Base-by-base conservation (phyloP, 2,888 invertebrate species). In the Alloplasta piceator region DNA sequence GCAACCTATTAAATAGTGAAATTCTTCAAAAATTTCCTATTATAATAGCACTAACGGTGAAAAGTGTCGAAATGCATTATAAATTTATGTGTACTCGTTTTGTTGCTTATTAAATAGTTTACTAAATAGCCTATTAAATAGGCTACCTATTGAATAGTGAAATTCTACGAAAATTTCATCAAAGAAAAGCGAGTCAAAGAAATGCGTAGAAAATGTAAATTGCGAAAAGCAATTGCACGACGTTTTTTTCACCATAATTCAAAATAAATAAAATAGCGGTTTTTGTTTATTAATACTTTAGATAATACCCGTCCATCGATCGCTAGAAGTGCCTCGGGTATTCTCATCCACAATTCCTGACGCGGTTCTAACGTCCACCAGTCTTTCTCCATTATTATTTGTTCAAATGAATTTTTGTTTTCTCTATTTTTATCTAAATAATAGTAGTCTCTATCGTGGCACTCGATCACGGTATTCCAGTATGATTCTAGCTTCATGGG, bases 241-340 rank as follows among this genome's bases (percentile, higher is more conserved):
- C 4, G 43, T 43, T 43, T 10, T 10, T 1, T 1, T 26, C 26
- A 26, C 26, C 26, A 26, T 26, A 26, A 26, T 46, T 46, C 46
- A 7, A 46, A 7, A 0, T 4, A 26, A 43, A 43, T 4, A 43
- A 43, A 43, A 43, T 26, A 26, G 26, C 26, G 26, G 26, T 26
- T 43, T 41, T 41, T 41, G 7, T 6, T 43, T 43, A 43, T 43
- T 43, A 43, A 43, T 43, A 43, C 6, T 43, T 43, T 43, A 6
- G 43, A 43, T 43, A 60, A 92, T 93, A 95, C 95, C 94, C 94
- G 90, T 85, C 95, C 95, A 86, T 95, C 95, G 72, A 93, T 85
- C 55, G 95, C 93, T 3, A 94, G 93, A 82, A 95, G 92, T 86
- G 94, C 93, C 82, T 95, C 95, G 0, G 95, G 94, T 48, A 95